A percentile compares a stretch with the other conserved stretches of the same genome.
Evolutionary conservation across 2,888 invertebrate genomes (phyloP).

Genomic region (Tachina fera): DNA sequence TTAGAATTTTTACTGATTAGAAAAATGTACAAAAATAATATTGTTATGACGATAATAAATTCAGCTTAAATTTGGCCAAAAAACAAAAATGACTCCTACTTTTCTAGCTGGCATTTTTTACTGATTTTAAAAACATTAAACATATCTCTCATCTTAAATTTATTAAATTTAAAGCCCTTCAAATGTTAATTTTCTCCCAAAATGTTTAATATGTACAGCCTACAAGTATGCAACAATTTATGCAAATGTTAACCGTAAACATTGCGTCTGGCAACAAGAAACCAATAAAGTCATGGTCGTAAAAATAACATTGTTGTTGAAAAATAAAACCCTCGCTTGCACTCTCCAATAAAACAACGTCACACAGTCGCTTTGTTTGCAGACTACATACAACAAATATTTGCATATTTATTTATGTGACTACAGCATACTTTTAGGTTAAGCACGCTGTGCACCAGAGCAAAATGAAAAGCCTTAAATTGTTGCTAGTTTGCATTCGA

Average conservation of each 20-base stretch:
- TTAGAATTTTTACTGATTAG: no score
- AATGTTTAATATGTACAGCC: background rate
- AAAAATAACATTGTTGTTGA: conserved; percentile 13
- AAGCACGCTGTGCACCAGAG: background rate
- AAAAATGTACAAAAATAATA: no score
- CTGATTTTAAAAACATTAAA: no score
- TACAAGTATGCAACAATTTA: conserved; percentile 50
- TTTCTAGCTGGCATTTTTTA: no score
- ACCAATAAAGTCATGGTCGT: conserved; percentile 43
- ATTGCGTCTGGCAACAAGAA: conserved; percentile 8
- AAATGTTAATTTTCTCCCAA: background rate
- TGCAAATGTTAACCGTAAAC: conserved; percentile 20
- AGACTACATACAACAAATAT: conserved; percentile 31
- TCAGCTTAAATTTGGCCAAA: no score
- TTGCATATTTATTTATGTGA: conserved; percentile 33
- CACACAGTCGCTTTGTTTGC: conserved; percentile 19
- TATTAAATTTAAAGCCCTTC: background rate
- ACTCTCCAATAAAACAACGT: background rate
- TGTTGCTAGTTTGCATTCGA: conserved; percentile 6
- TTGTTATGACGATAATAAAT: no score
- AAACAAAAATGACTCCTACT: no score
- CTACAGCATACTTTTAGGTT: conserved; percentile 51
- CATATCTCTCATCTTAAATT: no score
- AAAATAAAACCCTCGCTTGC: background rate
- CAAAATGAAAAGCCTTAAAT: background rate